Evolutionary conservation across 2,113 vertebrate genomes (phyloP).

Genomic region (Pteruthius melanotis): DNA sequence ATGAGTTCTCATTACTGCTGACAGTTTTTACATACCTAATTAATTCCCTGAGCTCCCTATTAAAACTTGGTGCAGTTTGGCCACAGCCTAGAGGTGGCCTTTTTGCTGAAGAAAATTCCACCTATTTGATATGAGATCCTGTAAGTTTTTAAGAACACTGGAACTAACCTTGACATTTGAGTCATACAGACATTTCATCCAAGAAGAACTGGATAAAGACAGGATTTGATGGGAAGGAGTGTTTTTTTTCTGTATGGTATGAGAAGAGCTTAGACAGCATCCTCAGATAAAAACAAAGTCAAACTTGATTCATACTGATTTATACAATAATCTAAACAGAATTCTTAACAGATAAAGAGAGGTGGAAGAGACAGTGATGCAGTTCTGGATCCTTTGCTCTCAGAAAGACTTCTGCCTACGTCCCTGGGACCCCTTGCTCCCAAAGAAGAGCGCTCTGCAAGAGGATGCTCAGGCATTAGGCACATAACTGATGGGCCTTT

Average conservation of each 20-base stretch:
- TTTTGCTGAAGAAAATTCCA: background rate
- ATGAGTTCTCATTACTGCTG: background rate
- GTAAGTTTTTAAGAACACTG: background rate
- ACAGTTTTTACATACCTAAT: conserved; percentile 59
- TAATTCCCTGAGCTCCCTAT: conserved; percentile 57
- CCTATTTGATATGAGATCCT: background rate
- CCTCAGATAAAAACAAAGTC: background rate
- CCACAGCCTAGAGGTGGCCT: conserved; percentile 1
- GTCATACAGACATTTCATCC: background rate
- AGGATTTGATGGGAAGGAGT: background rate
- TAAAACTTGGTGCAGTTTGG: conserved; percentile 24
- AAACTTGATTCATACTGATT: background rate
- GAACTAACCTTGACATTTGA: conserved; percentile 7
- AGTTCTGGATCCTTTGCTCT: background rate
- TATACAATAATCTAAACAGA: background rate
- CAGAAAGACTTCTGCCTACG: background rate
- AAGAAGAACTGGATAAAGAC: background rate
- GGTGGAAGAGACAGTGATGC: background rate
- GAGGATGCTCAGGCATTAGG: background rate
- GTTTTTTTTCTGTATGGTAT: background rate
- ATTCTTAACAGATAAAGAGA: background rate
- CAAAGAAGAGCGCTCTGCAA: background rate
- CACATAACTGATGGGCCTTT: background rate
- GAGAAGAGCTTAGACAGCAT: background rate
- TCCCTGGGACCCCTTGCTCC: background rate